Base-by-base conservation (phyloP, 2,888 invertebrate species). In the Watsonalla binaria region DNA sequence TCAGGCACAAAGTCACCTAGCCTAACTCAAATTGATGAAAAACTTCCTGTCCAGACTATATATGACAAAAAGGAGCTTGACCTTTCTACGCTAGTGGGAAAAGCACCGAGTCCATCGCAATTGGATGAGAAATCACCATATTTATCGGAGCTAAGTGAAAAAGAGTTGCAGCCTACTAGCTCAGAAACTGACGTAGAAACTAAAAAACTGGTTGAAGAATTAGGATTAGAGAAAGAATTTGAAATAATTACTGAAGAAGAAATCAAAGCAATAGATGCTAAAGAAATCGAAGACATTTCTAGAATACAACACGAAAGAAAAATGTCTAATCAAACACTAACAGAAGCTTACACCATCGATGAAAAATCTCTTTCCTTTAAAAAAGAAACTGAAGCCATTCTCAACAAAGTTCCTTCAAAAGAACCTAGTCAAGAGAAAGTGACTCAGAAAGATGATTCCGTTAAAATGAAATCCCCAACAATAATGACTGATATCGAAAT, bases 371-470 rank as follows among this genome's bases (percentile, higher is more conserved):
- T 54, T 39, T 63, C 56, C 35, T 53, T 78, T 70, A 60, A 81
- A 14, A 78, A 59, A 72, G 80, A 72, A 66, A 65, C 64, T 70
- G 73, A 68, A 57, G 58, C 57, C 57, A 52, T 60, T 69, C 74
- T 80, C 75, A 61, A 65, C 67, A 66, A 78, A 73, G 74, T 72
- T 74, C 72, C 72, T 63, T 69, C 71, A 58, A 77, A 80, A 72
- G 81, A 83, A 76, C 66, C 73, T 60, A 70, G 72, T 63, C 59
- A 66, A 59, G 79, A 81, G 63, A 75, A 74, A 67, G 68, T 67
- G 49, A 56, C 68, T 63, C 72, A 71, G 68, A 56, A 53, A 54
- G 55, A 48, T 46, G 46, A 50, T 37, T 5, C 5, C 42, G 37
- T 59, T 57, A 52, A 60, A 54, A 54, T 56, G 47, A 64, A 56